These are phyloP conservation scores for Phaonia tiefii DNA, from an alignment of 2,888 invertebrate species.

Conservation along the genomic window DNA sequence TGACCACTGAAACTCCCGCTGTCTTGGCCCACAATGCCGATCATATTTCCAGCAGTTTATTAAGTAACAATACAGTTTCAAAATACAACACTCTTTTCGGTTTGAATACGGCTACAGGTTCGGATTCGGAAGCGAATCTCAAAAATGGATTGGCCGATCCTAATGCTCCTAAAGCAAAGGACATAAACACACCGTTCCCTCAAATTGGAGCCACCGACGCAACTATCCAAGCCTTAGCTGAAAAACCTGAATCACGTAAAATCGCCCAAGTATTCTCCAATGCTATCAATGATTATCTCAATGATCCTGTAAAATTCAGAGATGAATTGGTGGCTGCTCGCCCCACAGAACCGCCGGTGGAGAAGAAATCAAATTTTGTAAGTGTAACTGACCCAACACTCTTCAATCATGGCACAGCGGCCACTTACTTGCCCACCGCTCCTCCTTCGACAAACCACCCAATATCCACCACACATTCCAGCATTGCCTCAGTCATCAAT, in stretches of 20 bases:
- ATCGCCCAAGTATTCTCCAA: conserved; percentile 92
- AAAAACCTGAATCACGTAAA: conserved; percentile 86
- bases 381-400: conserved; percentile 73
- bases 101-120: conserved; percentile 67
- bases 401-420: conserved; percentile 75
- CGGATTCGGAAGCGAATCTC: conserved; percentile 80
- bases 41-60: conserved; percentile 83
- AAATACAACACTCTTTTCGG: conserved; percentile 78
- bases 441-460: conserved; percentile 73
- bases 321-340: conserved; percentile 88
- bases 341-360: conserved; percentile 87
- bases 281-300: conserved; percentile 90
- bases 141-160: conserved; percentile 74
- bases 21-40: conserved; percentile 79
- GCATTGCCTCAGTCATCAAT: conserved; percentile 82
- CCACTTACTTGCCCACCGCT: conserved; percentile 76
- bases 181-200: conserved; percentile 69
- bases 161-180: conserved; percentile 31
- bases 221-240: conserved; percentile 82
- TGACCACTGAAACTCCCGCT: conserved; percentile 73
- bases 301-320: conserved; percentile 91
- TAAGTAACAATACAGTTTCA: conserved; percentile 82
- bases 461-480: conserved; percentile 83
- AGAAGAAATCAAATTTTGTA: conserved; percentile 74
- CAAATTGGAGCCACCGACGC: conserved; percentile 83